Percentiles rank a stretch among this genome's conserved stretches.
phyloP scores from a whole-genome alignment of 2,113 vertebrate genomes.

The Synchiropus splendidus region DNA sequence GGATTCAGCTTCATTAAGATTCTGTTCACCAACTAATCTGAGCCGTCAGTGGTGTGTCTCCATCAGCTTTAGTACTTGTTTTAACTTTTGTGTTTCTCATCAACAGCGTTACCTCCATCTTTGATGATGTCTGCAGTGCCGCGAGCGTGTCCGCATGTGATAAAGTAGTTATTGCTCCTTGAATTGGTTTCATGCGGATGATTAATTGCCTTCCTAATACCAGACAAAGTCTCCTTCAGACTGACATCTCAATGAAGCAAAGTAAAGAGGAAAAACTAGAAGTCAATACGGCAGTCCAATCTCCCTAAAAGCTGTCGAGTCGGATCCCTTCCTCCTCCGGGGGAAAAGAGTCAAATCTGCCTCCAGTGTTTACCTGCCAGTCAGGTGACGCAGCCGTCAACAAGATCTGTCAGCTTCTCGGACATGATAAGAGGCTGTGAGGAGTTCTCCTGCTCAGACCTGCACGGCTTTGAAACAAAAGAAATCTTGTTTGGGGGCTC shows the following conservation, averaged over 20 bases:
- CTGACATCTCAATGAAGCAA: constrained; percentile 43
- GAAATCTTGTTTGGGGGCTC: constrained; percentile 8
- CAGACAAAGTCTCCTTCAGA: constrained; percentile 19
- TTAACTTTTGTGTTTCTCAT: no score
- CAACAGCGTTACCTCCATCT: no score
- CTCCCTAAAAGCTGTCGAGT: constrained; percentile 38
- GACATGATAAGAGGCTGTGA: constrained; percentile 5
- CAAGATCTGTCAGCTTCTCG: constrained; percentile 2
- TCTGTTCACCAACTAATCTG: no score
- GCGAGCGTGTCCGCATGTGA: not conserved
- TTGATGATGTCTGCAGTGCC: no score
- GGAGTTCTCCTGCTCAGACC: not conserved
- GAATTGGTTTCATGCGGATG: constrained; percentile 34
- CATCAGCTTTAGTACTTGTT: no score
- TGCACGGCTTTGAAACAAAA: constrained; percentile 2
- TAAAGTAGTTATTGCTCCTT: constrained; percentile 38
- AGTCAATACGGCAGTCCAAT: constrained; percentile 36
- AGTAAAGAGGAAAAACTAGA: constrained; percentile 28
- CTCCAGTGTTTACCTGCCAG: constrained; percentile 16
- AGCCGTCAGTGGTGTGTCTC: no score
- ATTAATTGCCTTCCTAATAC: constrained; percentile 39
- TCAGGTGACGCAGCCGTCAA: not conserved
- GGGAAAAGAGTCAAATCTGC: constrained; percentile 13
- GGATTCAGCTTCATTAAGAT: no score
- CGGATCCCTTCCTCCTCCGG: constrained; percentile 39